Evolutionary conservation across 23 tunicate species (phyloP).

Genomic region (Styela plicata): DNA sequence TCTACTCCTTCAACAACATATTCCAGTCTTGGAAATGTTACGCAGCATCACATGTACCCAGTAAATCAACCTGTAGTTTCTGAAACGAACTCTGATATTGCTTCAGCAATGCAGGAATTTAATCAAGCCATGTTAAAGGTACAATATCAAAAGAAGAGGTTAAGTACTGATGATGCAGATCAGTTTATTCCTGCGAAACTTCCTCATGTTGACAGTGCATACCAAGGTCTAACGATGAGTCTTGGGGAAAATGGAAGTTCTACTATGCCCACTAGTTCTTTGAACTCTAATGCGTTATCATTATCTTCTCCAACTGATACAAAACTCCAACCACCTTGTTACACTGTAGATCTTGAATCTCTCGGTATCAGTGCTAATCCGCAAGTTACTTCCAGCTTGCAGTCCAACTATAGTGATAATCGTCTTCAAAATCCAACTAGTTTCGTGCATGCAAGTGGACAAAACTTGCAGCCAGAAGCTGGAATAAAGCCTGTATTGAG

Average conservation of each 20-base stretch:
- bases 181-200: neutral
- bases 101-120: conserved; percentile 31
- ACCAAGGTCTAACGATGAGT: neutral
- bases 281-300: neutral
- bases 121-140: conserved; percentile 31
- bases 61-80: neutral
- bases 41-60: neutral
- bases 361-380: conserved; percentile 24
- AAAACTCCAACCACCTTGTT: conserved; percentile 2
- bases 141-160: neutral
- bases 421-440: neutral
- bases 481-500: conserved; percentile 14
- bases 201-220: neutral
- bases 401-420: neutral
- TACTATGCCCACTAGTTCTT: neutral
- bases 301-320: neutral
- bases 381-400: neutral
- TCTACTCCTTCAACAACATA: neutral
- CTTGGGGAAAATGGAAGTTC: neutral
- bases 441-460: neutral
- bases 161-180: conserved; percentile 2
- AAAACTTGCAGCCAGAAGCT: neutral
- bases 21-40: neutral
- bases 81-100: conserved; percentile 10
- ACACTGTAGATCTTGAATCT: conserved; percentile 29